Conservation (phyloP, 2,797 vertebrate species). For the Australoheros facetus region DNA sequence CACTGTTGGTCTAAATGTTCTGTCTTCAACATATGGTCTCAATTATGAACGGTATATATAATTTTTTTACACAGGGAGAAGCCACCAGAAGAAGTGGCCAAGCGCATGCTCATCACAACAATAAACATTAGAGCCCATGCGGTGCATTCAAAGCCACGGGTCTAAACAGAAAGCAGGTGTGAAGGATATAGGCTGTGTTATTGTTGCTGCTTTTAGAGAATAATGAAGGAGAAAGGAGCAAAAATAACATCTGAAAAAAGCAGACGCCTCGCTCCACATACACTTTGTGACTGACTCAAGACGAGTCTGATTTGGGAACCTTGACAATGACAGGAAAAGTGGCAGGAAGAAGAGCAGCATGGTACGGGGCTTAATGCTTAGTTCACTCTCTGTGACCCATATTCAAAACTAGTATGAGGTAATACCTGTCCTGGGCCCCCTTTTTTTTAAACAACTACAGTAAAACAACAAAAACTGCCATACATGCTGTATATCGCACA, state of each 20-base stretch:
- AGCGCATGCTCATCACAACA: constrained; percentile 32
- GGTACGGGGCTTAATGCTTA: background rate
- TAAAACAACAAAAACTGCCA: too few species aligned
- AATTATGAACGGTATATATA: constrained; percentile 21
- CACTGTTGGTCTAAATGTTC: background rate
- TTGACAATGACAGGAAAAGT: constrained; percentile 69
- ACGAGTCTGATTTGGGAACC: constrained; percentile 32
- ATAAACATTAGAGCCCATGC: constrained; percentile 30
- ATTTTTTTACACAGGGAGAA: constrained; percentile 45
- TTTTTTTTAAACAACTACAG: background rate
- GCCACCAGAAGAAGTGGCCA: constrained; percentile 41
- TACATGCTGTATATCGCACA: too few species aligned
- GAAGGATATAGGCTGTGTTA: constrained; percentile 44
- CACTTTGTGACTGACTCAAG: constrained; percentile 16
- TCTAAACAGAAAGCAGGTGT: constrained; percentile 65
- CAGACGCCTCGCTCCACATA: constrained; percentile 42
- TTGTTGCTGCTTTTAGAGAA: constrained; percentile 61
- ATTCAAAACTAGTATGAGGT: too few species aligned
- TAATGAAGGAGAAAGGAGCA: constrained; percentile 50
- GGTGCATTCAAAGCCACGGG: constrained; percentile 43
- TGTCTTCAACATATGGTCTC: constrained; percentile 32
- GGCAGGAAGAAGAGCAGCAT: constrained; percentile 50
- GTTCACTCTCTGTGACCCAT: background rate
- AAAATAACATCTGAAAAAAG: constrained; percentile 68
- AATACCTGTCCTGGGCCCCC: too few species aligned